phyloP scores from a whole-genome alignment of 2,888 invertebrate species.

The Alcis repandata region DNA sequence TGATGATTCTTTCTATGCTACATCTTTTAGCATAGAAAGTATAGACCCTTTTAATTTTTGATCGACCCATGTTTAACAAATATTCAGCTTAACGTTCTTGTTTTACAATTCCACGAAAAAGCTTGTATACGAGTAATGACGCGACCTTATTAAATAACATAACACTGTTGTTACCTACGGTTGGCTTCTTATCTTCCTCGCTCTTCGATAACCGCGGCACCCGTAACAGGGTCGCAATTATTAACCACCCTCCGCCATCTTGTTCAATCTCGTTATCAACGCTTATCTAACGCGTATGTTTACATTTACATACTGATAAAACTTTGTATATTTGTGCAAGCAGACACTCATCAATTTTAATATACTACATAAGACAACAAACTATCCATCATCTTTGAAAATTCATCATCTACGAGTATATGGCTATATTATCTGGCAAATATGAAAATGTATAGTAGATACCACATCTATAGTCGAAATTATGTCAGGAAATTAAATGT shows the following conservation, averaged over 20 bases:
- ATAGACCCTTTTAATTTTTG: too few relatives aligned
- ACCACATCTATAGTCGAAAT: constrained; percentile 5
- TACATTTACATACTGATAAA: constrained; percentile 66
- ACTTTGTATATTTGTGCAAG: constrained; percentile 53
- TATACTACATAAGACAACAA: constrained; percentile 44
- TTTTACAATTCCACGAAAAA: constrained; percentile 7
- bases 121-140: not conserved
- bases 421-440: constrained; percentile 25
- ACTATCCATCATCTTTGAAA: constrained; percentile 32
- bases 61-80: too few relatives aligned
- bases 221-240: constrained; percentile 57
- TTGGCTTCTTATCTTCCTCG: constrained; percentile 27
- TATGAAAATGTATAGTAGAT: not conserved
- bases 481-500: constrained; percentile 32
- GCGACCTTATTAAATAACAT: constrained; percentile 25
- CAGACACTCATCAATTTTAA: constrained; percentile 44
- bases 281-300: constrained; percentile 68
- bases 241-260: constrained; percentile 61
- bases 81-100: not conserved
- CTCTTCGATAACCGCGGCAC: constrained; percentile 49
- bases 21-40: too few relatives aligned
- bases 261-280: constrained; percentile 69
- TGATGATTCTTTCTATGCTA: too few relatives aligned
- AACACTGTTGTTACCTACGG: constrained; percentile 23
- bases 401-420: constrained; percentile 19